phyloP scores from a whole-genome alignment of 2,888 invertebrate genomes.

The Drosophila histrio region DNA sequence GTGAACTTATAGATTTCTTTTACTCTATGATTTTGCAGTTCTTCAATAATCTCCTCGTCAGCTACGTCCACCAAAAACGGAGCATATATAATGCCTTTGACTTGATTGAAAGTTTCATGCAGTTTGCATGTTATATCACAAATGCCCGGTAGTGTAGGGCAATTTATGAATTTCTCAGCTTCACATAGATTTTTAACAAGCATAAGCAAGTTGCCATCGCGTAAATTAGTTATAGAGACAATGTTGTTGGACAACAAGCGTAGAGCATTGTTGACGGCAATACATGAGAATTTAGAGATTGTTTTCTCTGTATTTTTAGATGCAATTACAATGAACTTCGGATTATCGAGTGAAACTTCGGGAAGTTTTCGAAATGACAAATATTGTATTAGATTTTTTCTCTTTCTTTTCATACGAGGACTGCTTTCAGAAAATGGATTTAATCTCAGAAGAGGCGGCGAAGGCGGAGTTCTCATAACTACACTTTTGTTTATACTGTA shows the following conservation, averaged over 20 bases:
- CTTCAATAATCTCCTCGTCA: conserved; percentile 6
- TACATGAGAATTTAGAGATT: conserved; percentile 15
- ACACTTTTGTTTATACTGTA: too few species aligned
- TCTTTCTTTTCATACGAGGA: neutral
- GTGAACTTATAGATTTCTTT: conserved; percentile 8
- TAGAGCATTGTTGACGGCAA: conserved; percentile 12
- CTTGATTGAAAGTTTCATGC: conserved; percentile 7
- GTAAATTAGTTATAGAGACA: neutral
- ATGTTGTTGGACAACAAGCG: conserved; percentile 14
- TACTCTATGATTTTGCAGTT: neutral
- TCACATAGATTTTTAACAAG: too few species aligned
- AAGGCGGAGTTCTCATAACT: too few species aligned
- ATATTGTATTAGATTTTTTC: neutral
- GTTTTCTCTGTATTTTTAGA: conserved; percentile 14
- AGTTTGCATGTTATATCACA: neutral
- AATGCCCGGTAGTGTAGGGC: too few species aligned
- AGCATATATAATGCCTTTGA: conserved; percentile 13
- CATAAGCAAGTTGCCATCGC: too few species aligned
- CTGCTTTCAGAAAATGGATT: neutral
- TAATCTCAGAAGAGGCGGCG: too few species aligned
- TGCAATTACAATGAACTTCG: conserved; percentile 13
- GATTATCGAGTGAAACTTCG: neutral
- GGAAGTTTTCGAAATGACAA: conserved; percentile 3
- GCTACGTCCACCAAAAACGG: too few species aligned
- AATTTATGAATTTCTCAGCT: too few species aligned